Percentiles rank a stretch among this genome's conserved stretches.
Evolutionary conservation across 2,113 vertebrate genomes (phyloP).

Genomic region (human (Homo sapiens)): GRCh38 chrY:22577501-22578000

Average conservation of each 20-base stretch:
- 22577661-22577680: not conserved
- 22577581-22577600: not conserved
- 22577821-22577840: constrained; percentile 49
- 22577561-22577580: not conserved
- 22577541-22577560: constrained; percentile 16
- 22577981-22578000: constrained; percentile 73
- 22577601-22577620: constrained; percentile 24
- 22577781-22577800: not conserved
- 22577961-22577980: constrained; percentile 1
- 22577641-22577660: not conserved
- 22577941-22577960: constrained; percentile 46
- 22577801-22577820: not conserved
- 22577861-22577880: not conserved
- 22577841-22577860: constrained; percentile 43
- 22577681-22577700: not conserved
- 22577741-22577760: constrained; percentile 41
- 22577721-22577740: constrained; percentile 31
- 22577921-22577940: constrained; percentile 36
- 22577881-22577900: not conserved
- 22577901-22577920: constrained; percentile 42
- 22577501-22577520: constrained; percentile 80
- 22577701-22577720: not conserved
- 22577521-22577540: constrained; percentile 42
- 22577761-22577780: not conserved
- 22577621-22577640: constrained; percentile 20